Conservation (phyloP, 1,140 invertebrate genomes). For the Polyergus mexicanus region DNA sequence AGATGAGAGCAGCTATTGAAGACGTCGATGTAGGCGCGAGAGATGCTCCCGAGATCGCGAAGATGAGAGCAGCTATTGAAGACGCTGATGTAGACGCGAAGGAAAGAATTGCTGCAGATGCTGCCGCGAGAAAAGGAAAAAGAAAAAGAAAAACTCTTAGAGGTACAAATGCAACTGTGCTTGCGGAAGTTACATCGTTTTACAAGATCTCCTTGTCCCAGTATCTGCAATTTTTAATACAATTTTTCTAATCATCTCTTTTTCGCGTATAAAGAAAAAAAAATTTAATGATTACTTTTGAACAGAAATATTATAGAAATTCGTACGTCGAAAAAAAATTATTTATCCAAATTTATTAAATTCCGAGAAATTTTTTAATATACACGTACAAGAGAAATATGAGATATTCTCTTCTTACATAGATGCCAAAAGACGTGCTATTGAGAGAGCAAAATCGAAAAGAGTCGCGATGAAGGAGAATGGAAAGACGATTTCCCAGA, state of each 20-base stretch:
- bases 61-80: too few species aligned
- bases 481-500: constrained; percentile 9
- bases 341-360: constrained; percentile 12
- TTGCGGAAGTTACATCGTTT: too few species aligned
- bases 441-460: constrained; percentile 23
- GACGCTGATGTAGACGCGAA: too few species aligned
- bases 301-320: neutral
- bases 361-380: constrained; percentile 4
- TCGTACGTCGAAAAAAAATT: neutral
- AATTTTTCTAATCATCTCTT: too few species aligned
- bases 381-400: constrained; percentile 17
- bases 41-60: too few species aligned
- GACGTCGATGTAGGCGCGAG: neutral
- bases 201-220: too few species aligned
- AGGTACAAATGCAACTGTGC: neutral
- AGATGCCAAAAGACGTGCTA: constrained; percentile 2
- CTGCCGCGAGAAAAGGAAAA: neutral
- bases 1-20: too few species aligned
- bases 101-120: neutral
- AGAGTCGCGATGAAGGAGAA: constrained; percentile 43
- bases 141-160: neutral
- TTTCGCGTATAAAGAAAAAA: neutral
- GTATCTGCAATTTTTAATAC: too few species aligned
- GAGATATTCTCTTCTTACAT: constrained; percentile 3
- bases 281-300: neutral